Conservation (phyloP, 2,113 vertebrate species). For the Bufo bufo region DNA sequence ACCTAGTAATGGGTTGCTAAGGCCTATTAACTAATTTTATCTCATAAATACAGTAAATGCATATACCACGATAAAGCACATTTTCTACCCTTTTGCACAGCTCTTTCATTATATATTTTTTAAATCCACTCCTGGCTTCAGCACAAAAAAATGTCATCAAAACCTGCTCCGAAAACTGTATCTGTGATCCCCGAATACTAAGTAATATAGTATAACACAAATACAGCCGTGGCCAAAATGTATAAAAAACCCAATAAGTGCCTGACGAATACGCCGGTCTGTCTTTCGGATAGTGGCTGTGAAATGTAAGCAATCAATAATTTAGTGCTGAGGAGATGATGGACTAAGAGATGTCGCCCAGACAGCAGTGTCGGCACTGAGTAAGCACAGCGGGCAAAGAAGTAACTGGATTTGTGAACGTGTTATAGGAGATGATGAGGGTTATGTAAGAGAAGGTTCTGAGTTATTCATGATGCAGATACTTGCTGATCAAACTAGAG, state of each 20-base stretch:
- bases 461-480: background rate
- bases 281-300: background rate
- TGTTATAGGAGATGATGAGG: background rate
- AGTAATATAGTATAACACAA: no score
- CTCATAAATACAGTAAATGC: no score
- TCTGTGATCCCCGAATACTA: no score
- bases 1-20: no score
- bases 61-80: no score
- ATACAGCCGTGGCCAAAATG: background rate
- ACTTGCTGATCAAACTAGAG: background rate
- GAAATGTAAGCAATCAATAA: background rate
- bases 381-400: background rate
- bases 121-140: no score
- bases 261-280: background rate
- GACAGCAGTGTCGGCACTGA: background rate
- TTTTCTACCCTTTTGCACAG: no score
- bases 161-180: no score
- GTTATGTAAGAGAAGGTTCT: background rate
- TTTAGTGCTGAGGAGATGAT: constrained; percentile 2
- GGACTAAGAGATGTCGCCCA: background rate
- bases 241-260: background rate
- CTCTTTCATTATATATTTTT: no score
- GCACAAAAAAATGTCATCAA: no score
- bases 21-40: no score
- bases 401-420: background rate